Evolutionary conservation across 2,888 invertebrate genomes (phyloP), one percentile per base, ranked within the genome.

Genomic region (Aphidoletes aphidimyza): DNA sequence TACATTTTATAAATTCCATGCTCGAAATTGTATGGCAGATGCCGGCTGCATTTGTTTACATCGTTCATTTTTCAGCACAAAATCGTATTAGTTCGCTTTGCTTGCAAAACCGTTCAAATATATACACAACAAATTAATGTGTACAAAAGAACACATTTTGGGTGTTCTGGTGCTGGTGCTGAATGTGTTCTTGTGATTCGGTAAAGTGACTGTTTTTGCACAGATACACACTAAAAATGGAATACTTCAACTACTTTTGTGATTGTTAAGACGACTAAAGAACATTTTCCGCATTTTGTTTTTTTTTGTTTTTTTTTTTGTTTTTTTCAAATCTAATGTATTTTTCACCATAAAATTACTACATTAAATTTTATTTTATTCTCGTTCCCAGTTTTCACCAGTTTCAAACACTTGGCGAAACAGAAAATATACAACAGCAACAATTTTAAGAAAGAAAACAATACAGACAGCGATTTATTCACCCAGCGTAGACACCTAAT

Each of bases 321-420:
- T 54, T 54, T 54, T 22, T 54, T 54, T 22, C 54, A 69, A 69
- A 22, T 69, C 30, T 69, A 69, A 69, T 69, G 34, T 69, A 30
- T 69, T 69, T 69, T 69, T 69, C 69, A 69, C 69, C 69, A 69
- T 69, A 69, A 69, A 69, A 69, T 69, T 69, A n/a, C n/a, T n/a
- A 69, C 69, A 69, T 69, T 30, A 69, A 69, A 69, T 69, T 69
- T 69, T 30, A 14, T 34, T 69, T 69, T 17, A 39, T 47, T 47
- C 47, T 17, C 47, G 17, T 47, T 47, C 19, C 17, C 19, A 47
- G 8, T 11, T n/a, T n/a, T n/a, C n/a, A n/a, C n/a, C n/a, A n/a
- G n/a, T n/a, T n/a, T n/a, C n/a, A n/a, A n/a, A n/a, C n/a, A n/a
- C n/a, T n/a, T n/a, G n/a, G 47, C 8, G 47, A 47, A 19, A 47